Evolutionary conservation across 2,113 vertebrate genomes (phyloP).

Genomic region (Corythornis cristatus): DNA sequence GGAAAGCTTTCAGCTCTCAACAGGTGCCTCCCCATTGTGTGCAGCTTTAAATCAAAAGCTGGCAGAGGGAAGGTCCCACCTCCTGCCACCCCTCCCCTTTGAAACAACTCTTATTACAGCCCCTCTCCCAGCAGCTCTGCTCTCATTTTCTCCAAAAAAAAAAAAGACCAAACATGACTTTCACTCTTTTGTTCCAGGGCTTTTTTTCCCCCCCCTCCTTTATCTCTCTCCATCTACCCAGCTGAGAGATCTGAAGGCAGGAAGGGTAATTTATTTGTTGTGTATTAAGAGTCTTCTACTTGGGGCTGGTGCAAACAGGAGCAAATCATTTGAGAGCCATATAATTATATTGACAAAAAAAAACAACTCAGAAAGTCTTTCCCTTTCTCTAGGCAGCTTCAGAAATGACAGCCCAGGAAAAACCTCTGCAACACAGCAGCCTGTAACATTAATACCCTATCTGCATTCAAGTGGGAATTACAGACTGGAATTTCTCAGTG

Average conservation of each 20-base stretch:
- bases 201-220: background rate
- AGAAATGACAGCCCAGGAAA: background rate
- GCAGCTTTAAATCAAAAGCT: slow-evolving; percentile 37
- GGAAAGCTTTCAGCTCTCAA: slow-evolving; percentile 54
- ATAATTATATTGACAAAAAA: background rate
- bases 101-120: slow-evolving; percentile 25
- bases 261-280: background rate
- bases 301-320: background rate
- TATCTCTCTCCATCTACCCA: slow-evolving; percentile 2
- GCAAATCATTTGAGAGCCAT: background rate
- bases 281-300: background rate
- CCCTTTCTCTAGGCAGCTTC: background rate
- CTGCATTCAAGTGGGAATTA: background rate
- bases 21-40: slow-evolving; percentile 50
- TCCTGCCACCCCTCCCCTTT: background rate
- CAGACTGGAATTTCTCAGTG: background rate
- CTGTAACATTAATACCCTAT: background rate
- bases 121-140: background rate
- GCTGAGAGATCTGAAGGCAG: slow-evolving; percentile 8
- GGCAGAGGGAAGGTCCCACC: background rate
- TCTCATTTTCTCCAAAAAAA: background rate
- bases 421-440: background rate
- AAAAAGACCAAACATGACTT: background rate
- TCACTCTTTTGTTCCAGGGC: background rate
- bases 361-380: background rate